Evolutionary conservation across 2,113 vertebrate species (phyloP), one percentile per base, ranked within the genome.

Genomic region (Heptranchias perlo): DNA sequence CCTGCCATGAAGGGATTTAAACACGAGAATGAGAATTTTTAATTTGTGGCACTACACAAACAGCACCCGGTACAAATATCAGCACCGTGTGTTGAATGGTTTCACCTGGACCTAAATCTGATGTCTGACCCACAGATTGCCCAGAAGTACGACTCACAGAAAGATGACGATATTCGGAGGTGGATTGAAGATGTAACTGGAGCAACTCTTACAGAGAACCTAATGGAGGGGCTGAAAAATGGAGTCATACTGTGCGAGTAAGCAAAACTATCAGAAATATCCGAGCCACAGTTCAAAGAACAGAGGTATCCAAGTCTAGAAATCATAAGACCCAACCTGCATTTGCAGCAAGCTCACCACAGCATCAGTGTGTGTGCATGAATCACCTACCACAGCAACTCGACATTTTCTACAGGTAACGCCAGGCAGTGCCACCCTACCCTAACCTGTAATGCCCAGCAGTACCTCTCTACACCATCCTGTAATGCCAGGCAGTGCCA

Each of bases 201-300:
- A 0, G 97, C 97, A 93, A 97, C 96, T 96, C 98, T 99, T 0
- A 98, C 98, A 1, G 98, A 98, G n/a, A 97, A 96, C 97, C 99
- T 99, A 97, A 99, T 99, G 99, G 98, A 99, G 0, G 98, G 98
- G 0, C 97, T 99, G 96, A 99, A 99, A 97, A 98, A 99, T 0
- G 99, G 99, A 39, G 98, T 99, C 96, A 97, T 99, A 96, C 97
- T 99, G 73, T 99, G 99, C 99, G 98, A 99, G 99, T 99, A 97
- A 97, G 98, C 98, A 67, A 25, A 82, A 82, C 16, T 23, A 44
- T 82, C 7, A 4, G n/a, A 82, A 82, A 82, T 44, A 62, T 93
- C 58, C n/a, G 18, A 93, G 52, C 28, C 35, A 64, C 35, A 62
- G 18, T 62, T 92, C 31, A n/a, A 58, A 54, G 5, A 58, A 89